Percentiles rank a stretch among this genome's conserved stretches.
These are phyloP conservation scores for Haemorhous mexicanus DNA, from an alignment of 2,113 vertebrate genomes.

Conservation along the genomic window DNA sequence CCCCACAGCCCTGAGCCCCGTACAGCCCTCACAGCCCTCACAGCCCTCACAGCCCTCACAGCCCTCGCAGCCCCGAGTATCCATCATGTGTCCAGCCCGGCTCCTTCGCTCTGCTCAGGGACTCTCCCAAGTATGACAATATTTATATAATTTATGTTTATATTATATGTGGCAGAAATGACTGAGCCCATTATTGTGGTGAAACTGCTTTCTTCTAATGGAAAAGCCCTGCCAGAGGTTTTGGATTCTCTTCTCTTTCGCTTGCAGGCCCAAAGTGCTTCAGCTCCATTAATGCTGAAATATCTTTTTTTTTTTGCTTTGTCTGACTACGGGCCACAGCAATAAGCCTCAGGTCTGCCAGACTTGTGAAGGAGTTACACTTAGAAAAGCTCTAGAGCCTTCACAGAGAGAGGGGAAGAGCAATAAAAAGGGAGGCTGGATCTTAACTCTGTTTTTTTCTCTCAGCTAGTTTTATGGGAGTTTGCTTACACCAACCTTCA, in stretches of 20 bases:
- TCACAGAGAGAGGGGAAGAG: not conserved
- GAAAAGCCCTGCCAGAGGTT: not conserved
- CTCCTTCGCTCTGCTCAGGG: rapidly evolving
- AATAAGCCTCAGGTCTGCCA: not conserved
- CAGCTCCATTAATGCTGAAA: not conserved
- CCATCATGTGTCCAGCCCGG: rapidly evolving
- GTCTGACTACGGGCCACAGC: not conserved
- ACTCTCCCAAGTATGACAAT: not conserved
- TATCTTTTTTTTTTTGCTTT: not conserved
- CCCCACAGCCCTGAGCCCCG: too few species aligned
- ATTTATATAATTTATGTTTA: not conserved
- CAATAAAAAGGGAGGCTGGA: not conserved
- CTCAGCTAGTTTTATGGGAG: not conserved
- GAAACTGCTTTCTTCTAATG: not conserved
- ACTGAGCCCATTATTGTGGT: not conserved
- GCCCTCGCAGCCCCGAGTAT: rapidly evolving
- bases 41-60: not conserved
- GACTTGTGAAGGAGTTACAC: not conserved
- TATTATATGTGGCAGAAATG: not conserved
- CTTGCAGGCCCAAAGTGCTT: not conserved
- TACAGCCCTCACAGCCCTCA: not conserved
- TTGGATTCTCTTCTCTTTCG: not conserved
- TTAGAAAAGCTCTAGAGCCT: not conserved
- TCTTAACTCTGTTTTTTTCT: rapidly evolving
- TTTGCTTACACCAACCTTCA: not conserved